These are phyloP conservation scores for Muscidifurax raptorellus DNA, from an alignment of 1,140 invertebrate species.

Conservation along the genomic window DNA sequence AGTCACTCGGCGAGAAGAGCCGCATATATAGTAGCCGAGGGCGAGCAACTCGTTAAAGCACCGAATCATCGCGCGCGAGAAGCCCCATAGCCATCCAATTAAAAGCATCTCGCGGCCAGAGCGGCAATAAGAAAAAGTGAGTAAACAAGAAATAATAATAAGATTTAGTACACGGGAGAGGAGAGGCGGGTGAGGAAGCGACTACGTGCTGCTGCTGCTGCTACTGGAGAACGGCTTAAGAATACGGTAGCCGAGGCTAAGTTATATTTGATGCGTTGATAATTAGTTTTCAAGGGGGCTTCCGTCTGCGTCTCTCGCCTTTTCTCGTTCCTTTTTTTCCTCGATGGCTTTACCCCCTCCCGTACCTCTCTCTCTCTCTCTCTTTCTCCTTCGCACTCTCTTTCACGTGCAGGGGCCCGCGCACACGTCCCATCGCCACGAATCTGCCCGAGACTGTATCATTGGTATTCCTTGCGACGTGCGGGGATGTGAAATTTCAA, in stretches of 20 bases:
- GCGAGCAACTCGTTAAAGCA: constrained; percentile 57
- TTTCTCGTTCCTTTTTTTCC: constrained; percentile 27
- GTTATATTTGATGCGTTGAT: constrained; percentile 75
- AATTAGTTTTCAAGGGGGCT: constrained; percentile 70
- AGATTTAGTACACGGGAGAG: constrained; percentile 47
- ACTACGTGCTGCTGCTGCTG: background rate
- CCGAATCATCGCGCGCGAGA: constrained; percentile 58
- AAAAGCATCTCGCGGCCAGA: constrained; percentile 61
- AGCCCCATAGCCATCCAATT: constrained; percentile 62
- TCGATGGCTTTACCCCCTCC: constrained; percentile 36
- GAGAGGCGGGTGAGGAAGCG: constrained; percentile 26
- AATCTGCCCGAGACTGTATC: constrained; percentile 25
- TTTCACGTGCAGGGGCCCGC: background rate
- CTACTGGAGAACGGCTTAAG: constrained; percentile 59
- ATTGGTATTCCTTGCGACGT: constrained; percentile 50
- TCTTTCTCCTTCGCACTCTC: constrained; percentile 17
- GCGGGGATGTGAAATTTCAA: constrained; percentile 48
- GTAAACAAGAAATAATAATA: constrained; percentile 68
- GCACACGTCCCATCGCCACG: background rate
- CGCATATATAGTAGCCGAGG: constrained; percentile 5
- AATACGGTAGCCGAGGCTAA: constrained; percentile 74
- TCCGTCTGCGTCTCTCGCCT: constrained; percentile 44
- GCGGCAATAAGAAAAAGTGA: constrained; percentile 64
- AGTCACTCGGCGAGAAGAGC: constrained; percentile 7
- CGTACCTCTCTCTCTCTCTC: constrained; percentile 38